Base-by-base conservation (phyloP, 2,888 invertebrate genomes). In the Ametastegia equiseti region DNA sequence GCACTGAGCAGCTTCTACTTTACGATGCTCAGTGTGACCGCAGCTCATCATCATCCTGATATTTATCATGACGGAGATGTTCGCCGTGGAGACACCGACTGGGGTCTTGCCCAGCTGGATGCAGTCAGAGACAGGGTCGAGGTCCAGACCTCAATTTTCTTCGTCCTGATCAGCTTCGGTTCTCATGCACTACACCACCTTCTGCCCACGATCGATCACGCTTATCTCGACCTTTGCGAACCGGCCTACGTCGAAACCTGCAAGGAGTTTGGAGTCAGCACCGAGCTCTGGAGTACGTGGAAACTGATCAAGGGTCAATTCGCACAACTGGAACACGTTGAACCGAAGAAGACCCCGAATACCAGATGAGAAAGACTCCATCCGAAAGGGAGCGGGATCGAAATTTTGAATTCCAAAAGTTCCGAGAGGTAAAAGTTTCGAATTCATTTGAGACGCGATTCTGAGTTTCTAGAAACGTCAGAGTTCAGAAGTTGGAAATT, bases 131-230 rank as follows among this genome's bases (percentile, higher is more conserved):
- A 96, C 88, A 93, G 96, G 83, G 92, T 93, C 27, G 95, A 96
- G 83, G 92, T 95, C 82, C 94, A 94, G 11, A 94, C 94, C 15
- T 94, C 94, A 60, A 93, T 94, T 83, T 95, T 96, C 88, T 92
- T 96, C 83, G 94, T 94, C 0, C 89, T 97, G 80, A 95, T 96
- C 0, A 93, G 95, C 82, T 97, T 96, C 86, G 97, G 97, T 0
- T 95, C 96, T 82, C 97, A 97, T 88, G 93, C 94, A 0, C 92
- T 97, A 1, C 97, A 97, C 90, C 97, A 97, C 91, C 92, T 97
- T 27, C 95, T 97, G 86, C 97, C 97, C 0, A 96, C 96, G 0
- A 87, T 97, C 45, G 97, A 97, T 89, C 97, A 97, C 87, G 95
- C 94, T 0, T 94, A 95, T 81, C 90, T 97, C 15, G 93, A 94